Conservation (phyloP, 2,797 vertebrate genomes). For the Poecilia wingei region DNA sequence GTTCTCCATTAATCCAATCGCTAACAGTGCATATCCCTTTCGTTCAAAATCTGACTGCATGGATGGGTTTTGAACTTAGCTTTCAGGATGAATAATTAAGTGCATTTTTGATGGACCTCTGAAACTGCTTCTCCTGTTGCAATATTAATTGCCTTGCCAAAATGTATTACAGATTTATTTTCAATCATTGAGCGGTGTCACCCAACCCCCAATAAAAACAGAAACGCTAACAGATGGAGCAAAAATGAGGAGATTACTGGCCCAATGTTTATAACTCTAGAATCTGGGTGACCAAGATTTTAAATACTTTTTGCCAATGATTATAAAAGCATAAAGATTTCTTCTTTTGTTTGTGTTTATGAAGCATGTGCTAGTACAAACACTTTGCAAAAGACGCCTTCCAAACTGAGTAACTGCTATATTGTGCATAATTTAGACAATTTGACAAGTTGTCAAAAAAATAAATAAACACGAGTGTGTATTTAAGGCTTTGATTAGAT, state of each 20-base stretch:
- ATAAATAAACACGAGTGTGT: neutral
- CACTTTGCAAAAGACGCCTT: neutral
- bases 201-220: constrained; percentile 16
- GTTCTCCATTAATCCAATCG: constrained; percentile 41
- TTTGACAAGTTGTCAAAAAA: neutral
- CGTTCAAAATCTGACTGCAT: constrained; percentile 53
- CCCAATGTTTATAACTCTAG: constrained; percentile 34
- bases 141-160: constrained; percentile 81
- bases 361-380: neutral
- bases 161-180: constrained; percentile 77
- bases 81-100: constrained; percentile 79
- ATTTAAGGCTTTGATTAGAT: constrained; percentile 4
- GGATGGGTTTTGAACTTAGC: constrained; percentile 73
- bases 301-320: neutral
- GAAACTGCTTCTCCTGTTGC: constrained; percentile 73
- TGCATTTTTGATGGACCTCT: constrained; percentile 75
- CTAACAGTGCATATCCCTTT: constrained; percentile 30
- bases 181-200: constrained; percentile 67
- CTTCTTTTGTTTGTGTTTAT: neutral
- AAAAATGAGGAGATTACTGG: constrained; percentile 48
- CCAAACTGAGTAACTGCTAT: neutral
- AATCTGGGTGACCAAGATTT: constrained; percentile 14
- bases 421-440: too few relatives aligned
- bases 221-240: constrained; percentile 37
- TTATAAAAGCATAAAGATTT: neutral